Percentiles rank a stretch among this genome's conserved stretches.
phyloP scores from a whole-genome alignment of 2,888 invertebrate species.

The Synanthedon formicaeformis region DNA sequence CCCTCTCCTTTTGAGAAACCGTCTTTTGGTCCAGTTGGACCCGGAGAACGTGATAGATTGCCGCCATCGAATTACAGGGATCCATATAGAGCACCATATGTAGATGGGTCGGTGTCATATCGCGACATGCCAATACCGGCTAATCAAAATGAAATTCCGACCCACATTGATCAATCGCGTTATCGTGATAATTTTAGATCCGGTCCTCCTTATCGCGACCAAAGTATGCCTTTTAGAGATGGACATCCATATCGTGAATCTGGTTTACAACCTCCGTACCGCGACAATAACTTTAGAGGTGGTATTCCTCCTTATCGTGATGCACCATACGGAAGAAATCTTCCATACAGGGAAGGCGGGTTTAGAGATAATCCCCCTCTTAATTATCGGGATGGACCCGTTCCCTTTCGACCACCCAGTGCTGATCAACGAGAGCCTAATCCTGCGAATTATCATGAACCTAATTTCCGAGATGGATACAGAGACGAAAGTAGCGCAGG shows the following conservation, averaged over 20 bases:
- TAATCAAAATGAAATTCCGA: conserved; percentile 46
- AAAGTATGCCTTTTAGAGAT: conserved; percentile 33
- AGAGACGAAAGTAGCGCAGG: conserved; percentile 41
- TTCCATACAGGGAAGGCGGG: conserved; percentile 44
- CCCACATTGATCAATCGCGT: conserved; percentile 46
- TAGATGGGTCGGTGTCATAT: conserved; percentile 34
- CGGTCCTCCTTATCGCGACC: conserved; percentile 44
- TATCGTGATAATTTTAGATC: conserved; percentile 53
- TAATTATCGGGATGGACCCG: conserved; percentile 42
- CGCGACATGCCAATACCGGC: conserved; percentile 39
- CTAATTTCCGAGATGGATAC: conserved; percentile 47
- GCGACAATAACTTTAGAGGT: conserved; percentile 45
- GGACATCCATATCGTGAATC: conserved; percentile 33
- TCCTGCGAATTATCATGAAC: conserved; percentile 41
- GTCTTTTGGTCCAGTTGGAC: conserved; percentile 40
- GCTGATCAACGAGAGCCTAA: conserved; percentile 44
- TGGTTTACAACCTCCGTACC: conserved; percentile 30
- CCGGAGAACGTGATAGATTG: conserved; percentile 47
- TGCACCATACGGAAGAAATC: conserved; percentile 34
- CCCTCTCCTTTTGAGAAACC: conserved; percentile 66
- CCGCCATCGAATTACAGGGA: conserved; percentile 49
- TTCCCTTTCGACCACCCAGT: conserved; percentile 48
- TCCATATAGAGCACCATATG: conserved; percentile 41
- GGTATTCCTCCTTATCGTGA: conserved; percentile 48
- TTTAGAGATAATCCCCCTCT: conserved; percentile 49